These are phyloP conservation scores for Heliconius melpomene DNA, from an alignment of 1,140 invertebrate genomes.

Conservation along the genomic window DNA sequence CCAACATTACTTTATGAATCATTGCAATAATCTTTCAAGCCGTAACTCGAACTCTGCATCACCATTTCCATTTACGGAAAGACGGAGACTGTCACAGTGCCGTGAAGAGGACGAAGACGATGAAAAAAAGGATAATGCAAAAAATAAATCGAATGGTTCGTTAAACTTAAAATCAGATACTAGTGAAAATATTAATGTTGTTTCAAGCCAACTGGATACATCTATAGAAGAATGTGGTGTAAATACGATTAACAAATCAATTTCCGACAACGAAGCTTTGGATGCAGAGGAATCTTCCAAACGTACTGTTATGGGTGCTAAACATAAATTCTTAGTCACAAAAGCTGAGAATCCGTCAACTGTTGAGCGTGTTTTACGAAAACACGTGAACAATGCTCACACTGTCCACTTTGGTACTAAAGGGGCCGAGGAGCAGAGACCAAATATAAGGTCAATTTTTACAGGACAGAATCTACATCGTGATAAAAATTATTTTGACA, in stretches of 20 bases:
- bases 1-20: slow-evolving; percentile 87
- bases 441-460: slow-evolving; percentile 80
- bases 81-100: slow-evolving; percentile 89
- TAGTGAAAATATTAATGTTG: neutral
- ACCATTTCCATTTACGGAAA: slow-evolving; percentile 83
- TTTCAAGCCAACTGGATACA: slow-evolving; percentile 6
- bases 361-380: slow-evolving; percentile 78
- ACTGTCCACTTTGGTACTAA: slow-evolving; percentile 84
- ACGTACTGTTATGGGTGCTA: slow-evolving; percentile 68
- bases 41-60: slow-evolving; percentile 80
- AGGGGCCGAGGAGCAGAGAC: slow-evolving; percentile 80
- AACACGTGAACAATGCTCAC: slow-evolving; percentile 82
- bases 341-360: slow-evolving; percentile 53
- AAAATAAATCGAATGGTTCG: slow-evolving; percentile 39
- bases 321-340: slow-evolving; percentile 73
- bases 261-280: slow-evolving; percentile 25
- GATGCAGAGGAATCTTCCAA: slow-evolving; percentile 53
- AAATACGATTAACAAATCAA: slow-evolving; percentile 17
- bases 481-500: slow-evolving; percentile 90
- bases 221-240: slow-evolving; percentile 35
- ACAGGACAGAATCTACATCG: slow-evolving; percentile 85
- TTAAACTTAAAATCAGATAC: slow-evolving; percentile 42
- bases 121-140: slow-evolving; percentile 77
- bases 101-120: slow-evolving; percentile 90
- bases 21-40: slow-evolving; percentile 85